phyloP scores from a whole-genome alignment of 2,797 vertebrate species.

The Gallinago stenura region DNA sequence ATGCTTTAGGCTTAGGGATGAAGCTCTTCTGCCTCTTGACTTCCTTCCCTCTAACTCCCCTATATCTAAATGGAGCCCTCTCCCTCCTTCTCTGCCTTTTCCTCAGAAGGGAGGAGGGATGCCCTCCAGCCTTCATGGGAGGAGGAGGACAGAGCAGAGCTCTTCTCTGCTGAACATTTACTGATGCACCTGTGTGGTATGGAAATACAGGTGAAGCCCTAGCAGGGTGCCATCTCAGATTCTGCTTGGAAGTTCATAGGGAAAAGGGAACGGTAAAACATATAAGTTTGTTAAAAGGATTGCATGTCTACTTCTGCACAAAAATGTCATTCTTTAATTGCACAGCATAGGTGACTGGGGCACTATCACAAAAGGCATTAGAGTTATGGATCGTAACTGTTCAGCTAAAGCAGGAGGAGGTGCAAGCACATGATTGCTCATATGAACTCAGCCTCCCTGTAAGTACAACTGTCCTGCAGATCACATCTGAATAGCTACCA shows the following conservation, averaged over 20 bases:
- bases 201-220: not conserved
- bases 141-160: not conserved
- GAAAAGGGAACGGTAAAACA: not conserved
- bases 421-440: not conserved
- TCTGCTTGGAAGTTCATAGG: not conserved
- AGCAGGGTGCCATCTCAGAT: not conserved
- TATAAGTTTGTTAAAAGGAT: not conserved
- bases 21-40: not conserved
- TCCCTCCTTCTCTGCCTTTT: not conserved
- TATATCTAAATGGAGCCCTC: not conserved
- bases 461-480: not conserved
- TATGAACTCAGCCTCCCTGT: not conserved
- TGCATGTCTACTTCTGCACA: not conserved
- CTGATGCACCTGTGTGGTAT: not conserved
- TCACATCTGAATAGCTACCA: not conserved
- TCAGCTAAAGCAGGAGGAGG: not conserved
- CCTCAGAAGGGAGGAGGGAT: not conserved
- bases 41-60: not conserved
- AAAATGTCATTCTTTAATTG: not conserved
- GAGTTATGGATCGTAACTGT: not conserved
- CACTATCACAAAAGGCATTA: accelerated
- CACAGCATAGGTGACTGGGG: not conserved
- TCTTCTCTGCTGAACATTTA: not conserved
- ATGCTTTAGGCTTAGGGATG: not conserved
- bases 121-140: not conserved